Conservation (phyloP, 2,113 vertebrate genomes). For the Xerus inauris region DNA sequence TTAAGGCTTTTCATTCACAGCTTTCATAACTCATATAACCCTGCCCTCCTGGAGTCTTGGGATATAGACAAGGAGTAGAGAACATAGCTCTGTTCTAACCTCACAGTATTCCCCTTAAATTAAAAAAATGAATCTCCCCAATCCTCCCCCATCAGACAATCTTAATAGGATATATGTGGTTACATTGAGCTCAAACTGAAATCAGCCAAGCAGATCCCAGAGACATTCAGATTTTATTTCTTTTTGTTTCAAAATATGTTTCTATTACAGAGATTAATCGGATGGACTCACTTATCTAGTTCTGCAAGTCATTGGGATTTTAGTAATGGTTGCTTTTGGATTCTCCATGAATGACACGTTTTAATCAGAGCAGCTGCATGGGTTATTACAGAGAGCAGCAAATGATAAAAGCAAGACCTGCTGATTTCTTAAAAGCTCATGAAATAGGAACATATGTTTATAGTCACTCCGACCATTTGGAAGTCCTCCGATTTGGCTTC, state of each 20-base stretch:
- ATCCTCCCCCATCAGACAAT: not conserved
- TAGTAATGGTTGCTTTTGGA: conserved; percentile 42
- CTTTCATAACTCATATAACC: conserved; percentile 50
- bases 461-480: not conserved
- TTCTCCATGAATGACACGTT: conserved; percentile 21
- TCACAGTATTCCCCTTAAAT: conserved; percentile 30
- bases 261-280: conserved; percentile 55
- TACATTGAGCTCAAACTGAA: conserved; percentile 44
- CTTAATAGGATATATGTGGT: conserved; percentile 36
- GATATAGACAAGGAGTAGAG: conserved; percentile 35
- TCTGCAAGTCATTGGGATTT: not conserved
- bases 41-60: conserved; percentile 15
- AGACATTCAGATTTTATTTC: conserved; percentile 48
- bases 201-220: not conserved
- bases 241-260: conserved; percentile 60
- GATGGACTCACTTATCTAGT: conserved; percentile 11
- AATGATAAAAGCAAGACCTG: conserved; percentile 30
- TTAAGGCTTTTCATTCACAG: conserved; percentile 56
- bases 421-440: conserved; percentile 25
- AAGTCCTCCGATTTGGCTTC: not conserved
- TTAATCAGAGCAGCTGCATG: conserved; percentile 55
- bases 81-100: not conserved
- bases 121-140: not conserved
- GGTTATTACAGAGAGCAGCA: conserved; percentile 15
- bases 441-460: not conserved